A percentile compares a stretch with the other conserved stretches of the same genome.
These are phyloP conservation scores for Polylopha cassiicola DNA, from an alignment of 2,888 invertebrate genomes.

Conservation along the genomic window DNA sequence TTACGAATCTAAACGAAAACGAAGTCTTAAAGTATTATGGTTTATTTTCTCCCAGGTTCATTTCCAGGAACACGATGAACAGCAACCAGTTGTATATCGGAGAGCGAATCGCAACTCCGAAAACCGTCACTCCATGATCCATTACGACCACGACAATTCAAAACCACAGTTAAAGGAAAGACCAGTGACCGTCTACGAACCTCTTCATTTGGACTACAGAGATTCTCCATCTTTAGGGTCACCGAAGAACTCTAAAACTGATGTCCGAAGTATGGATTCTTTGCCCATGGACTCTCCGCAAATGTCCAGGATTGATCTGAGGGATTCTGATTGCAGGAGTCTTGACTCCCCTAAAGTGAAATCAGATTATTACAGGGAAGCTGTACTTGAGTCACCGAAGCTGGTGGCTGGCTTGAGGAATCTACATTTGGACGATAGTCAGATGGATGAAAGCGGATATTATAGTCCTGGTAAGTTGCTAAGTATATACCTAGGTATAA, in stretches of 20 bases:
- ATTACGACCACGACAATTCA: slow-evolving; percentile 63
- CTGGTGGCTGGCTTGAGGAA: slow-evolving; percentile 63
- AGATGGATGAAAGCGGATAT: slow-evolving; percentile 73
- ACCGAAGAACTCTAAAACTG: slow-evolving; percentile 63
- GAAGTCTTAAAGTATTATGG: slow-evolving; percentile 6
- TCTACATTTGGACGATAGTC: slow-evolving; percentile 66
- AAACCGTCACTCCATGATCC: slow-evolving; percentile 73
- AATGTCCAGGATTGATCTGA: slow-evolving; percentile 57
- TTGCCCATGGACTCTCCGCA: slow-evolving; percentile 67
- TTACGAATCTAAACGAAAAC: background rate
- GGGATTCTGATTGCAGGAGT: slow-evolving; percentile 64
- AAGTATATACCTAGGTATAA: background rate
- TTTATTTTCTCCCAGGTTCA: slow-evolving; percentile 50
- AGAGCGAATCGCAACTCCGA: slow-evolving; percentile 60
- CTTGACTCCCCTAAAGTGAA: slow-evolving; percentile 66
- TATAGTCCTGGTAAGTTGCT: slow-evolving; percentile 60
- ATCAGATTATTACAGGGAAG: slow-evolving; percentile 61
- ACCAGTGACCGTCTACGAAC: slow-evolving; percentile 67
- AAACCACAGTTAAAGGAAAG: slow-evolving; percentile 65
- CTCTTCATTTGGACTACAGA: slow-evolving; percentile 63
- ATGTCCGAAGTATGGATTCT: slow-evolving; percentile 63
- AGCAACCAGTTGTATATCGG: slow-evolving; percentile 56
- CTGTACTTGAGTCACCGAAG: slow-evolving; percentile 60
- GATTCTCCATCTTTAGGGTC: slow-evolving; percentile 64
- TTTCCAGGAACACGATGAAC: slow-evolving; percentile 58